Evolutionary conservation across 2,797 vertebrate genomes (phyloP).

Genomic region (Chiroxiphia lanceolata): DNA sequence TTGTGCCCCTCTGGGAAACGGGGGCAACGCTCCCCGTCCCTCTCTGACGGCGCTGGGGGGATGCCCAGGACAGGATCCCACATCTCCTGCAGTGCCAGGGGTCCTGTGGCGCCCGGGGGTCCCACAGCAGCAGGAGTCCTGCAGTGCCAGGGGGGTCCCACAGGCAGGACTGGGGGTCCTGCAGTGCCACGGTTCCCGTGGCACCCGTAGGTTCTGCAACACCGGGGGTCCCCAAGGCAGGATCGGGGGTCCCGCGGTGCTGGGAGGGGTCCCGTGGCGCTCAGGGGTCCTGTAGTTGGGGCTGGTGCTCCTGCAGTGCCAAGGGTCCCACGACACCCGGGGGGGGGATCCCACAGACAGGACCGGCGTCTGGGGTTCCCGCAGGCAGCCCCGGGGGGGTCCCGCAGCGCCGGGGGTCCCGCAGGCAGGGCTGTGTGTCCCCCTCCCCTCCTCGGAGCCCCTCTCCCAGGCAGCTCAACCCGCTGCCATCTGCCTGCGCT

Average conservation of each 20-base stretch:
- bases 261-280: neutral
- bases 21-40: accelerated
- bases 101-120: too few species aligned
- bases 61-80: neutral
- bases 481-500: constrained; percentile 50
- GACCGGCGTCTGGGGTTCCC: too few species aligned
- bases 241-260: neutral
- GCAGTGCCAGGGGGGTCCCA: neutral
- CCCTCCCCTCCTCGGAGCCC: neutral
- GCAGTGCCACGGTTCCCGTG: neutral
- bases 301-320: too few species aligned
- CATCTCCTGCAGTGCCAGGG: accelerated
- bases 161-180: neutral
- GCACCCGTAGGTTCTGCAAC: too few species aligned
- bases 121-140: too few species aligned
- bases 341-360: too few species aligned
- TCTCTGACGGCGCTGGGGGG: accelerated
- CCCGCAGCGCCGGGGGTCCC: neutral
- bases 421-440: neutral
- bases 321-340: too few species aligned
- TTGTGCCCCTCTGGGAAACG: neutral
- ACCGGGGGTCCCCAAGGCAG: too few species aligned
- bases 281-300: neutral
- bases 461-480: neutral
- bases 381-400: neutral